Conservation (phyloP, 2,113 vertebrate species). For the Hyperopisus bebe region DNA sequence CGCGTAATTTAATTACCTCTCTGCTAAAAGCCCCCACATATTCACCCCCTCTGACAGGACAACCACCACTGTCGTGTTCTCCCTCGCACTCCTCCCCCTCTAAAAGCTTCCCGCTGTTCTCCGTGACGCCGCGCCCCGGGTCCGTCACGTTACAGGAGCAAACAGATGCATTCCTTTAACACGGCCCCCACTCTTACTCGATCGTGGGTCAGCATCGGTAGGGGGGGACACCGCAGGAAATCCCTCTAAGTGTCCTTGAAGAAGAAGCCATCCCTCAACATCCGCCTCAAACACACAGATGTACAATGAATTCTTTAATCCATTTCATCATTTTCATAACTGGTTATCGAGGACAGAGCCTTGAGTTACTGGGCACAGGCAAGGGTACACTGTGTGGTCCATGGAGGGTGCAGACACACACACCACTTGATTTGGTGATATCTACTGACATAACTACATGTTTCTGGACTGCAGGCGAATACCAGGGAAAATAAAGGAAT, state of each 20-base stretch:
- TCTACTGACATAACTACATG: background rate
- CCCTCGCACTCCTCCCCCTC: background rate
- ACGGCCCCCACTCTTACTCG: background rate
- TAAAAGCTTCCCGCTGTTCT: background rate
- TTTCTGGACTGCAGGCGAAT: background rate
- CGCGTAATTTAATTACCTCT: slow-evolving; percentile 8
- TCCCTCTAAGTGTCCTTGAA: background rate
- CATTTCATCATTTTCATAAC: background rate
- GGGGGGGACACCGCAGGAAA: background rate
- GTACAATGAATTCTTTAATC: background rate
- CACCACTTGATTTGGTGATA: background rate
- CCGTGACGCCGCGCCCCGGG: background rate
- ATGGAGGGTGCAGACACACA: background rate
- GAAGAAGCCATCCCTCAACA: background rate
- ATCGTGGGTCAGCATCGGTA: background rate
- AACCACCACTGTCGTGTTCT: background rate
- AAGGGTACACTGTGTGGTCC: background rate
- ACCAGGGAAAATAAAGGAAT: background rate
- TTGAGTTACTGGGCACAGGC: background rate
- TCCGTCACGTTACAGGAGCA: background rate
- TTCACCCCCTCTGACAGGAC: background rate
- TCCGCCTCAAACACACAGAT: background rate
- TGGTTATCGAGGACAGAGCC: background rate
- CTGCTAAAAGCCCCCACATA: slow-evolving; percentile 6
- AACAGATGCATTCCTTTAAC: background rate